phyloP scores from a whole-genome alignment of 1,140 invertebrate species.

The Pogonomyrmex barbatus region DNA sequence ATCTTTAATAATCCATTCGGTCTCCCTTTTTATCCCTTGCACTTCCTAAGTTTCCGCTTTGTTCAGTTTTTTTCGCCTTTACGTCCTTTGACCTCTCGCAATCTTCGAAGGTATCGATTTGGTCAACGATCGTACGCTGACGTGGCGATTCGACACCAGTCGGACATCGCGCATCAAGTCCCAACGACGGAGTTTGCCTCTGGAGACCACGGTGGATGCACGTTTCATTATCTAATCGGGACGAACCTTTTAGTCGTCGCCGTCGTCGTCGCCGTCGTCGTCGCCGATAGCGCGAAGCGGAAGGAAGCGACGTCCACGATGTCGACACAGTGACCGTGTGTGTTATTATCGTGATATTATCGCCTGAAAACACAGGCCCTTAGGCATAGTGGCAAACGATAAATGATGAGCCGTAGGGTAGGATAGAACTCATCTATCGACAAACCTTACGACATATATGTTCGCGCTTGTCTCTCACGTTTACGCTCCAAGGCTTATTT shows the following conservation, averaged over 20 bases:
- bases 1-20: neutral
- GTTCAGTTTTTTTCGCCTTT: too few species aligned
- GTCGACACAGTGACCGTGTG: neutral
- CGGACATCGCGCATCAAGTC: neutral
- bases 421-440: neutral
- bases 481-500: neutral
- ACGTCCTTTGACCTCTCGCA: neutral
- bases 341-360: constrained; percentile 12
- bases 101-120: neutral
- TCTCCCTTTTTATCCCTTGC: neutral
- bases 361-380: neutral
- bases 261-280: neutral
- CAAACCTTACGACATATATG: neutral
- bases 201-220: neutral
- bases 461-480: neutral
- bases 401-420: neutral
- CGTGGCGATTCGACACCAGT: neutral
- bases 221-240: constrained; percentile 44
- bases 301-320: constrained; percentile 14
- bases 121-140: neutral
- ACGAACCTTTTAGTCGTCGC: constrained; percentile 41
- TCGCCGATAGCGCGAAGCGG: constrained; percentile 13
- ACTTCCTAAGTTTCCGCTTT: neutral
- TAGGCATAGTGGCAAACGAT: neutral
- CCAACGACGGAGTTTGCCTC: neutral